Base-by-base conservation (phyloP, 92 coral and sea anemone species). In the Phenganax subtilis region DNA sequence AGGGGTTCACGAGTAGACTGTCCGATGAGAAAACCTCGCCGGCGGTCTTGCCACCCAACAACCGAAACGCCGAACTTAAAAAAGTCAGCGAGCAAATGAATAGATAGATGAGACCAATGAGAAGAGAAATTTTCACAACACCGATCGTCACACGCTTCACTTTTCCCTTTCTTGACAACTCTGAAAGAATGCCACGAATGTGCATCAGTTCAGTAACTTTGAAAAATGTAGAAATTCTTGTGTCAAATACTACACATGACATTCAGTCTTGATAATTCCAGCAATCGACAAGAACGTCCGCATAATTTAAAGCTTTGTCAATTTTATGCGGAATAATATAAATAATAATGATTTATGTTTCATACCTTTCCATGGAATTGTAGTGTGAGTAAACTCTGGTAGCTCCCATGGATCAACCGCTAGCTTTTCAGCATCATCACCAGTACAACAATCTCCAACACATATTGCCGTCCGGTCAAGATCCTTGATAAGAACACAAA, bases 81-180 rank as follows among this genome's bases (percentile, higher is more conserved):
- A 86, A 86, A 16, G 76, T 84, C 78, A 87, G 76, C 75, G 89
- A 87, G 62, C 89, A 87, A 60, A 87, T 87, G 79, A 87, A 87
- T 64, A 87, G 68, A 81, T 87, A 87, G 51, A 87, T 66, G 28
- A 87, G 55, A 63, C 89, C 89, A 64, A 60, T 64, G 20, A 87
- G 87, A 8, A 81, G 54, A 14, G 71, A 17, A 44, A 83, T 37
- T 54, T 87, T 87, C 15, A 57, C 53, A 53, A 63, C 30, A 0
- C 69, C 81, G 58, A 73, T 57, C 17, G 79, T 60, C 37, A 61
- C 72, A 47, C 85, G 85, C 59, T 81, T 81, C 55, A 71, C 57
- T 58, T 81, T 81, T 44, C 85, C 85, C 10, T 52, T 30, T 44
- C 44, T 81, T 52, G 77, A 71, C 76, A 81, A 55, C 56, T 81